phyloP scores from a whole-genome alignment of 2,113 vertebrate genomes.

The Machaerirhynchus nigripectus region DNA sequence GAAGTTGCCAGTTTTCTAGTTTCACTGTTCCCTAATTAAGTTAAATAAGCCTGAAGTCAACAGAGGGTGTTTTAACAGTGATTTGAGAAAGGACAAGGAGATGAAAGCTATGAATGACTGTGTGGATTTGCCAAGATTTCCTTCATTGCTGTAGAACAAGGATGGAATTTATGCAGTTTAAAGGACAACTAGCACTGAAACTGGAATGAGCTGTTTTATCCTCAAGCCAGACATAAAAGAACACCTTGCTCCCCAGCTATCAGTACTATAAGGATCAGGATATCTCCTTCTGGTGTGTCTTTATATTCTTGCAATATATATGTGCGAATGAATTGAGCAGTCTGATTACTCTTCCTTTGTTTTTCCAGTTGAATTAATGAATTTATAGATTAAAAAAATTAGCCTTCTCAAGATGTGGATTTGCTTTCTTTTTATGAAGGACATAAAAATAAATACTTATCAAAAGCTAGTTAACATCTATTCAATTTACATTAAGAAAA shows the following conservation, averaged over 20 bases:
- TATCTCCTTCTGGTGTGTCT: not conserved
- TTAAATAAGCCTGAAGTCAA: not conserved
- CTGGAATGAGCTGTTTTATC: slow-evolving; percentile 46
- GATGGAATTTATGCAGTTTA: slow-evolving; percentile 43
- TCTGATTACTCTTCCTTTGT: not conserved
- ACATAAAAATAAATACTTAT: not conserved
- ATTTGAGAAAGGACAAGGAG: slow-evolving; percentile 1
- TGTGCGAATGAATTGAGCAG: not conserved
- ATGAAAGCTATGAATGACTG: slow-evolving; percentile 2
- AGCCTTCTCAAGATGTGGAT: not conserved
- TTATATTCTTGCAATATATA: not conserved
- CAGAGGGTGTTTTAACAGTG: not conserved
- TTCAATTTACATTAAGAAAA: not conserved
- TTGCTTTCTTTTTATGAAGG: not conserved
- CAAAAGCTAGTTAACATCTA: not conserved
- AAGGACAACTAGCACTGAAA: slow-evolving; percentile 52
- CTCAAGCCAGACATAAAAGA: slow-evolving; percentile 27
- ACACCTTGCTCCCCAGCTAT: not conserved
- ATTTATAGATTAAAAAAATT: not conserved
- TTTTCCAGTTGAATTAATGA: slow-evolving; percentile 1
- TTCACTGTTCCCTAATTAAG: not conserved
- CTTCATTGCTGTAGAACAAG: not conserved
- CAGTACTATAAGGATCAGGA: not conserved
- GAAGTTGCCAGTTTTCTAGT: not conserved
- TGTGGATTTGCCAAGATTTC: not conserved